Percentiles rank a stretch among this genome's conserved stretches.
phyloP scores from a whole-genome alignment of 1,140 invertebrate species.

The Mesaphorura yosii region DNA sequence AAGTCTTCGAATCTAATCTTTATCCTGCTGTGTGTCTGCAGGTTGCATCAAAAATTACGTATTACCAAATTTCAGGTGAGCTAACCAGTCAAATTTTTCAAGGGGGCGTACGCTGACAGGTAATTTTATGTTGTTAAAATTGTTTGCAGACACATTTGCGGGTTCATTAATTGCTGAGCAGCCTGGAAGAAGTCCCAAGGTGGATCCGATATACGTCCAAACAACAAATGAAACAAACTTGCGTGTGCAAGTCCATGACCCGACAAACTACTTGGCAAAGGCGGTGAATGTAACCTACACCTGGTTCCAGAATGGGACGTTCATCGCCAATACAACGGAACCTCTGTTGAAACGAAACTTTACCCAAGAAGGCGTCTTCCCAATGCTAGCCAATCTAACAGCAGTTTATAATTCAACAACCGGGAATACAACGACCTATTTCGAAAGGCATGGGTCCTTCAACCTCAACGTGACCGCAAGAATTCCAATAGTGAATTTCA shows the following conservation, averaged over 20 bases:
- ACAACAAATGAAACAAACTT: slow-evolving; percentile 21
- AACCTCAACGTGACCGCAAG: slow-evolving; percentile 18
- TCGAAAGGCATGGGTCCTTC: slow-evolving; percentile 19
- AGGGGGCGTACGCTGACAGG: too few relatives aligned
- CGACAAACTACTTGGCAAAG: slow-evolving; percentile 14
- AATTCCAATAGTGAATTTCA: slow-evolving; percentile 29
- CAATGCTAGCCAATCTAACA: slow-evolving; percentile 12
- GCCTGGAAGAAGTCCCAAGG: neutral
- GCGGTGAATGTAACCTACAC: slow-evolving; percentile 18
- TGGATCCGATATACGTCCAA: slow-evolving; percentile 5
- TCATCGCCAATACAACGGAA: slow-evolving; percentile 17
- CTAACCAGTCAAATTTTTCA: too few relatives aligned
- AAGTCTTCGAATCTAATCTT: too few relatives aligned
- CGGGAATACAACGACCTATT: neutral
- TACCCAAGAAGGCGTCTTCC: slow-evolving; percentile 14
- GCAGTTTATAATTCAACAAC: slow-evolving; percentile 16
- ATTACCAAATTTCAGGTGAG: too few relatives aligned
- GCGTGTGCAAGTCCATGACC: slow-evolving; percentile 20
- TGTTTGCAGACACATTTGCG: too few relatives aligned
- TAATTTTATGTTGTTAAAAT: too few relatives aligned
- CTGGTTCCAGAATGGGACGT: slow-evolving; percentile 17
- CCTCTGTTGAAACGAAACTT: slow-evolving; percentile 21
- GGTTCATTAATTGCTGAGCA: too few relatives aligned
- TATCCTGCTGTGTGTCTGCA: too few relatives aligned
- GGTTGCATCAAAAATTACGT: too few relatives aligned